These are phyloP conservation scores for Cuniculus paca DNA, from an alignment of 2,797 vertebrate species.

Conservation along the genomic window DNA sequence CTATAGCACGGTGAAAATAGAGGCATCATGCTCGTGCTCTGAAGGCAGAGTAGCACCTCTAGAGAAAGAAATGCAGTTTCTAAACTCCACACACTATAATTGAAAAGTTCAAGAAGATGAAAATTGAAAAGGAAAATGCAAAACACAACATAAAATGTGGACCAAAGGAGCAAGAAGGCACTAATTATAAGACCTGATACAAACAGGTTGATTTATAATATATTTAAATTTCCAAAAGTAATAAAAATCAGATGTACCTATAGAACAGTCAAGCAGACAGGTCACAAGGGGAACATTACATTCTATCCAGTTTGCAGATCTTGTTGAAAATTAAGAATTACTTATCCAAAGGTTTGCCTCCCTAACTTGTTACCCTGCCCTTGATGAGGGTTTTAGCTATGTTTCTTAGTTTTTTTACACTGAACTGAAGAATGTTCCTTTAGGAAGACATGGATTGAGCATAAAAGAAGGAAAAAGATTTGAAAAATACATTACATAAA, in stretches of 20 bases:
- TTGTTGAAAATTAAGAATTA: not conserved
- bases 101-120: not conserved
- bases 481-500: slow-evolving; percentile 31
- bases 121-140: not conserved
- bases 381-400: not conserved
- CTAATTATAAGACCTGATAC: not conserved
- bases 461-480: not conserved
- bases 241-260: not conserved
- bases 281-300: accelerated
- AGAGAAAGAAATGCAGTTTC: not conserved
- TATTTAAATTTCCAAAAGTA: not conserved
- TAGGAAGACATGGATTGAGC: not conserved
- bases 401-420: not conserved
- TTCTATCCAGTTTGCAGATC: not conserved
- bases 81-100: not conserved
- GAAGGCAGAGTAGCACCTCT: accelerated
- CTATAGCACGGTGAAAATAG: not conserved
- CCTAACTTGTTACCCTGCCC: not conserved
- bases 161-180: not conserved
- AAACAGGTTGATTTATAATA: not conserved
- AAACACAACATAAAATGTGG: not conserved
- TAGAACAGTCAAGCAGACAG: not conserved
- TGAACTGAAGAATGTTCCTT: not conserved
- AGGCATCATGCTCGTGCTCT: not conserved
- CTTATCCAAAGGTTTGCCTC: not conserved